Evolutionary conservation across 2,888 invertebrate genomes (phyloP).

Genomic region (Clitarchus hookeri): DNA sequence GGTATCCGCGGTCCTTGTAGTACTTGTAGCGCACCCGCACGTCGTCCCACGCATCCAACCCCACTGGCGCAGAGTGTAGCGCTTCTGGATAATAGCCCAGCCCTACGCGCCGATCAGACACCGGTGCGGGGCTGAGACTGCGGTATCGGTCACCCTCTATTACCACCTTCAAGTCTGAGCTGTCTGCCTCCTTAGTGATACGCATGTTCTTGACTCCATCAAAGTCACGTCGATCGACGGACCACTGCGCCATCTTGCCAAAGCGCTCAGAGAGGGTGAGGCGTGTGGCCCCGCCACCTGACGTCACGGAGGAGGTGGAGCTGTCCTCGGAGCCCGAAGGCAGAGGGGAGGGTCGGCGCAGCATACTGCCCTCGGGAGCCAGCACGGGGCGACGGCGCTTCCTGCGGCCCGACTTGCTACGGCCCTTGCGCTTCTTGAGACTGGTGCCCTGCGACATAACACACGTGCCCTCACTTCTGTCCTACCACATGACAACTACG

Average conservation of each 20-base stretch:
- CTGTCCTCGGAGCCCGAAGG: conserved; percentile 60
- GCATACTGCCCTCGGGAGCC: conserved; percentile 30
- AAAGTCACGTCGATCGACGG: conserved; percentile 81
- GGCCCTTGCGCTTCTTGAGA: conserved; percentile 33
- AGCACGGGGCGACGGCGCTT: conserved; percentile 27
- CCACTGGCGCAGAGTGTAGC: conserved; percentile 66
- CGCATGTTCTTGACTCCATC: conserved; percentile 87
- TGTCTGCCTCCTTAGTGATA: conserved; percentile 70
- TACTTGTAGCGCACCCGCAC: conserved; percentile 80
- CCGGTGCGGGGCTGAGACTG: conserved; percentile 36
- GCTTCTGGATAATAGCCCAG: conserved; percentile 80
- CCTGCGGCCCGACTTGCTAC: conserved; percentile 31
- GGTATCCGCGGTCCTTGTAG: conserved; percentile 77
- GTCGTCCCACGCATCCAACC: conserved; percentile 83
- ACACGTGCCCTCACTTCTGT: no score
- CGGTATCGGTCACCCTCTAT: conserved; percentile 43
- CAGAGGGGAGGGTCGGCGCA: conserved; percentile 50
- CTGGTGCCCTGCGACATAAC: conserved; percentile 26
- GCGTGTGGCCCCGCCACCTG: conserved; percentile 63
- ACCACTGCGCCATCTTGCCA: conserved; percentile 92
- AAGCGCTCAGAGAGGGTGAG: conserved; percentile 83
- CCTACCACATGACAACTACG: background rate
- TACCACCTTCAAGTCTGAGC: conserved; percentile 61
- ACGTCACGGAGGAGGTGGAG: conserved; percentile 61
- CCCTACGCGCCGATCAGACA: conserved; percentile 39